These are phyloP conservation scores for Oreochromis grahami DNA, from an alignment of 2,797 vertebrate species.

Conservation along the genomic window DNA sequence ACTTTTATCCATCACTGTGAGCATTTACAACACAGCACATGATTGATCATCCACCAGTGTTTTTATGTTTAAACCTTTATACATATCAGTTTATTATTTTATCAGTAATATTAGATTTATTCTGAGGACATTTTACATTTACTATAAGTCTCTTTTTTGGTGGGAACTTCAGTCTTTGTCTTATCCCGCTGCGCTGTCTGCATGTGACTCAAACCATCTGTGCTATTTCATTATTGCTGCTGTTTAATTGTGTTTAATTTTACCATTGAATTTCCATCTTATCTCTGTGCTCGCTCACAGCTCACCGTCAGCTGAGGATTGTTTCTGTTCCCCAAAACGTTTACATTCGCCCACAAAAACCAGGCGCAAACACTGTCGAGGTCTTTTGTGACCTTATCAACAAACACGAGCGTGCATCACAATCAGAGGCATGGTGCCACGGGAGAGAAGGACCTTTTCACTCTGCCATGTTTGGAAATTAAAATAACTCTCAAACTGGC, in stretches of 20 bases:
- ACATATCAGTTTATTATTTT: background rate
- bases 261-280: conserved; percentile 15
- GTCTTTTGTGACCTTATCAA: conserved; percentile 42
- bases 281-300: background rate
- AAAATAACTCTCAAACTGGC: conserved; percentile 26
- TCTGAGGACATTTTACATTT: background rate
- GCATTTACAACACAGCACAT: background rate
- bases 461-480: conserved; percentile 14
- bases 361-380: conserved; percentile 19
- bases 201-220: background rate
- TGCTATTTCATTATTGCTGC: background rate
- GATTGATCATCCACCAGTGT: background rate
- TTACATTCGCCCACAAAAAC: conserved; percentile 44
- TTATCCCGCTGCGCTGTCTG: background rate
- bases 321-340: conserved; percentile 34
- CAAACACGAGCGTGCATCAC: conserved; percentile 28
- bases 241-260: background rate
- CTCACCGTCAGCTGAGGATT: background rate
- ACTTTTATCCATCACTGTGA: background rate
- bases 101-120: background rate
- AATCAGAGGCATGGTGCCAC: conserved; percentile 27
- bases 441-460: background rate
- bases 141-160: background rate
- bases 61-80: background rate
- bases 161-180: background rate